These are phyloP conservation scores for Melipona quadrifasciata DNA, from an alignment of 1,140 invertebrate species.

Conservation along the genomic window DNA sequence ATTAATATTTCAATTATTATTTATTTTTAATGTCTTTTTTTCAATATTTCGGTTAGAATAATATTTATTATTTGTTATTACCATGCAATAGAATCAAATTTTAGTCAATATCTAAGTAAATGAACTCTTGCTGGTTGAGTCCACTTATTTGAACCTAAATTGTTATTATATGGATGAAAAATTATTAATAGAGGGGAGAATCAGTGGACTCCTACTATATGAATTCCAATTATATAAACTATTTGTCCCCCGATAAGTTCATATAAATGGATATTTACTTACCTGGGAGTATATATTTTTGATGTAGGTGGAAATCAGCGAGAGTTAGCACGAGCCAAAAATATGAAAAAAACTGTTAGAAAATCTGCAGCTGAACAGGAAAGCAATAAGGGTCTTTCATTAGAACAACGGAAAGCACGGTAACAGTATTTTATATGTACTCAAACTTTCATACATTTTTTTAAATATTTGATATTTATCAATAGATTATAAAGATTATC, in stretches of 20 bases:
- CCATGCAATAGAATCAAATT: neutral
- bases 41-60: neutral
- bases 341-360: conserved; percentile 83
- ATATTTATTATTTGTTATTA: neutral
- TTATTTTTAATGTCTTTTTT: neutral
- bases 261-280: too few relatives aligned
- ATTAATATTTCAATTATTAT: neutral
- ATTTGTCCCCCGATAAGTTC: too few relatives aligned
- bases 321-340: conserved; percentile 86
- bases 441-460: neutral
- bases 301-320: conserved; percentile 85
- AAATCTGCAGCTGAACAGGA: conserved; percentile 83
- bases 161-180: too few relatives aligned
- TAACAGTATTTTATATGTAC: conserved; percentile 52
- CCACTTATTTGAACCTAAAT: too few relatives aligned
- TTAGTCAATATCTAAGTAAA: neutral
- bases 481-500: neutral
- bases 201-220: too few relatives aligned
- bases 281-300: neutral
- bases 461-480: neutral
- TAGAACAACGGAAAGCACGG: conserved; percentile 85
- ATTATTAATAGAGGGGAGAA: too few relatives aligned
- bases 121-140: too few relatives aligned
- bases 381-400: conserved; percentile 84
- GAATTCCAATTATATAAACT: too few relatives aligned